Percentiles rank a stretch among this genome's conserved stretches.
These are phyloP conservation scores for Solea senegalensis DNA, from an alignment of 2,113 vertebrate genomes.

Conservation along the genomic window DNA sequence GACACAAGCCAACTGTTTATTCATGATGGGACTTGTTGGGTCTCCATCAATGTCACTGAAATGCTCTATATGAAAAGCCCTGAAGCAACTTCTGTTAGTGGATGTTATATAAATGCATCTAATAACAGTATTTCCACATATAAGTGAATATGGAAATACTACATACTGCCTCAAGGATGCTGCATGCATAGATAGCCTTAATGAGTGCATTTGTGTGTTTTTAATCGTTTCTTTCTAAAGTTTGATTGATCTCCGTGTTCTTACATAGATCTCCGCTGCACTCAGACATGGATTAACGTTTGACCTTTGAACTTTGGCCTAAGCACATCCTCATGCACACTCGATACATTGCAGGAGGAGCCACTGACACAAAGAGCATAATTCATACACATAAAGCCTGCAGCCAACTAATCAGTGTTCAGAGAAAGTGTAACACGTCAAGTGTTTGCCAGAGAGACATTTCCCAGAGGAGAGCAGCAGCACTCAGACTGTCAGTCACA, in stretches of 20 bases:
- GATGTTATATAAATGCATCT: too few species aligned
- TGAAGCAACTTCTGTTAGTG: too few species aligned
- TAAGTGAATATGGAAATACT: too few species aligned
- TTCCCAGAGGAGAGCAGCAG: slow-evolving; percentile 55
- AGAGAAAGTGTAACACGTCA: slow-evolving; percentile 54
- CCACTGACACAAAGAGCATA: slow-evolving; percentile 72
- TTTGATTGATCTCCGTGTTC: not conserved
- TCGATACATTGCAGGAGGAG: slow-evolving; percentile 43
- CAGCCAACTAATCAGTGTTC: slow-evolving; percentile 72
- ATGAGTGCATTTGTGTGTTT: too few species aligned
- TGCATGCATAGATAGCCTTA: too few species aligned
- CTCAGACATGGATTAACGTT: slow-evolving; percentile 32
- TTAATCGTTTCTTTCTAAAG: not conserved
- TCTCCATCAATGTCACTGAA: too few species aligned
- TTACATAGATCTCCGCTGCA: not conserved
- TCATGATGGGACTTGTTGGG: too few species aligned
- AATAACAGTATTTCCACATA: too few species aligned
- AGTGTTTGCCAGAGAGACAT: slow-evolving; percentile 53
- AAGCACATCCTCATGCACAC: slow-evolving; percentile 19
- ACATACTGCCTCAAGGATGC: too few species aligned
- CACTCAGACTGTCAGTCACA: slow-evolving; percentile 57
- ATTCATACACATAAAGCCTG: slow-evolving; percentile 67
- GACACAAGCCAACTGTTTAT: too few species aligned
- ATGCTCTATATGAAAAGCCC: too few species aligned
- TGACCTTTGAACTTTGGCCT: slow-evolving; percentile 69